Conservation (phyloP, 1,140 invertebrate species). For the Trachelipus rathkii region DNA sequence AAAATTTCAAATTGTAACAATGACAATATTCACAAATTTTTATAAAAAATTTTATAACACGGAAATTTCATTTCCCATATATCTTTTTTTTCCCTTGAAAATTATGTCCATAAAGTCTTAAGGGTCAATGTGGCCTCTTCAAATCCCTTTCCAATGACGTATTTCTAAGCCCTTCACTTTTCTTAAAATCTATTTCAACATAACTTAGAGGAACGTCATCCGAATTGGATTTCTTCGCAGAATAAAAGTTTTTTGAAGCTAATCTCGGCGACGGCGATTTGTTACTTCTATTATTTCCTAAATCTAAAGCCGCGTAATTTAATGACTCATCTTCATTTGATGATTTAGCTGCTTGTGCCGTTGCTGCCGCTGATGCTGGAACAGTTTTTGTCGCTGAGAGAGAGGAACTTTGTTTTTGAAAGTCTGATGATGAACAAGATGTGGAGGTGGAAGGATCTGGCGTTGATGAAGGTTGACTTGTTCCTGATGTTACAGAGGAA, state of each 20-base stretch:
- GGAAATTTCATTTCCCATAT: too few relatives aligned
- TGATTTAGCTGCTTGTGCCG: conserved; percentile 15
- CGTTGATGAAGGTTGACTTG: too few relatives aligned
- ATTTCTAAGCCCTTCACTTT: conserved; percentile 43
- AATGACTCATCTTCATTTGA: conserved; percentile 16
- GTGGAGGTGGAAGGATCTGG: not conserved
- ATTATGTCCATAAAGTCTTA: not conserved
- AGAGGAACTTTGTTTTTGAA: not conserved
- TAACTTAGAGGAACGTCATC: conserved; percentile 39
- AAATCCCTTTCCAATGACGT: conserved; percentile 26
- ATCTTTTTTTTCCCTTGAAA: not conserved
- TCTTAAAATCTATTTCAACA: conserved; percentile 45
- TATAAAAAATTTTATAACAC: too few relatives aligned
- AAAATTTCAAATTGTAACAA: too few relatives aligned
- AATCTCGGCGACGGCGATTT: not conserved
- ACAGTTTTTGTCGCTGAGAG: not conserved
- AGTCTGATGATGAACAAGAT: not conserved
- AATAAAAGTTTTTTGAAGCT: conserved; percentile 6
- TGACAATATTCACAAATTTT: too few relatives aligned
- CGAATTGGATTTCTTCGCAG: conserved; percentile 20
- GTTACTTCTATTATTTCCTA: not conserved
- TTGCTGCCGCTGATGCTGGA: conserved; percentile 18
- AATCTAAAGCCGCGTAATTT: conserved; percentile 18
- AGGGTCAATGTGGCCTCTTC: not conserved
- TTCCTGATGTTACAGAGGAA: not conserved